Base-by-base conservation (phyloP, 2,797 vertebrate species). In the Echiichthys vipera region DNA sequence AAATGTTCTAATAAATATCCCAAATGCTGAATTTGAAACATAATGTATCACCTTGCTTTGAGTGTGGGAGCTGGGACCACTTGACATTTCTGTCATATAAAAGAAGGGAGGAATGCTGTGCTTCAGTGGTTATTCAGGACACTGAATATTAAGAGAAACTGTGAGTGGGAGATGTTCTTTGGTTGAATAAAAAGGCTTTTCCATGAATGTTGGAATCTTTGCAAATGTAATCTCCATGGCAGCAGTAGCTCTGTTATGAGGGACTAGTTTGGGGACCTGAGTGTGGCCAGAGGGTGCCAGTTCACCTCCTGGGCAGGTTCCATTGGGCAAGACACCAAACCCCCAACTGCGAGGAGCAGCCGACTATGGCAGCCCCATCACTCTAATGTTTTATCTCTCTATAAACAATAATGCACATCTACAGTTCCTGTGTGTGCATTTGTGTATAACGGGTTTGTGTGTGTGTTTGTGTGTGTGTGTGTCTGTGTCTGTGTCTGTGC, bases 31-130 rank as follows among this genome's bases (percentile, higher is more conserved):
- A 77, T 79, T 53, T 70, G 40, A 78, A 63, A 84, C 84, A 86
- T 85, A 78, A 86, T 89, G 67, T 39, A 85, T 89, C 82, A 85
- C 65, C 72, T 30, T 17, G 74, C 69, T 70, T 45, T 73, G 83
- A 87, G 81, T 64, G 77, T 11, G 63, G n/a, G 78, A 85, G 73
- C 78, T 0, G 29, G 32, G 65, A 77, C 58, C 81, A 84, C 81
- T 89, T 88, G 86, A 92, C 88, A 86, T 92, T 90, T 88, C 67
- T 78, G 80, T 88, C 77, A 65, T 65, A 83, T 84, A 59, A 85
- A 88, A 74, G 59, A 61, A 81, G 70, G 61, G 49, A 87, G 71
- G 37, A 79, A 77, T 24, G 84, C 78, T 75, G 43, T 74, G 89
- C 85, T 88, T 78, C 81, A 83, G 65, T 47, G 58, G 80, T 66